A percentile compares a stretch with the other conserved stretches of the same genome.
These are phyloP conservation scores for Heteromyza rotundicornis DNA, from an alignment of 2,888 invertebrate species.

Conservation along the genomic window DNA sequence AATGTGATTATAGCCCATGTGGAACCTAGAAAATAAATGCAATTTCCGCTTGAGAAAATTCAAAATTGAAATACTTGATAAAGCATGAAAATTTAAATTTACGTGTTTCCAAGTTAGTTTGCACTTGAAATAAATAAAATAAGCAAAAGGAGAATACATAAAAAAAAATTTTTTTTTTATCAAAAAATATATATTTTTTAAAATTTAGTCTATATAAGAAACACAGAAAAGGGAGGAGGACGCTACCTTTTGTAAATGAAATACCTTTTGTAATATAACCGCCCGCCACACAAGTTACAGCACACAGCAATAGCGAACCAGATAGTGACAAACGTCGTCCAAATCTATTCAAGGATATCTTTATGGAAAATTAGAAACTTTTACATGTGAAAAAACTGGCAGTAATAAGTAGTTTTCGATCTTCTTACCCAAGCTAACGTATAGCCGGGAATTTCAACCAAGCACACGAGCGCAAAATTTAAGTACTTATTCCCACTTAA, in stretches of 20 bases:
- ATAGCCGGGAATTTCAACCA: constrained; percentile 70
- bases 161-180: no score
- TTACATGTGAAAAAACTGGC: background rate
- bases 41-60: no score
- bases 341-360: constrained; percentile 65
- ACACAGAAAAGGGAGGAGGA: background rate
- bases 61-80: background rate
- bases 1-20: constrained; percentile 66
- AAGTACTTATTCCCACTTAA: constrained; percentile 73
- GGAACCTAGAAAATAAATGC: constrained; percentile 51
- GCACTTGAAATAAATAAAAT: constrained; percentile 33
- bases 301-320: constrained; percentile 65
- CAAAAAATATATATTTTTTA: no score
- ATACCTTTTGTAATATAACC: constrained; percentile 65
- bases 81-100: constrained; percentile 24
- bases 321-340: constrained; percentile 66
- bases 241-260: constrained; percentile 18
- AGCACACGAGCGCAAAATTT: constrained; percentile 70
- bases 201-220: background rate
- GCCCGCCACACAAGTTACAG: constrained; percentile 66
- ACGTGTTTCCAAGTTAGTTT: constrained; percentile 43
- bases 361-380: constrained; percentile 19
- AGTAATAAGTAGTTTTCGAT: no score
- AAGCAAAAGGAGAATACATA: constrained; percentile 14
- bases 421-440: constrained; percentile 63